phyloP scores from a whole-genome alignment of 2,888 invertebrate genomes.

The Holacanthella duospinosa region DNA sequence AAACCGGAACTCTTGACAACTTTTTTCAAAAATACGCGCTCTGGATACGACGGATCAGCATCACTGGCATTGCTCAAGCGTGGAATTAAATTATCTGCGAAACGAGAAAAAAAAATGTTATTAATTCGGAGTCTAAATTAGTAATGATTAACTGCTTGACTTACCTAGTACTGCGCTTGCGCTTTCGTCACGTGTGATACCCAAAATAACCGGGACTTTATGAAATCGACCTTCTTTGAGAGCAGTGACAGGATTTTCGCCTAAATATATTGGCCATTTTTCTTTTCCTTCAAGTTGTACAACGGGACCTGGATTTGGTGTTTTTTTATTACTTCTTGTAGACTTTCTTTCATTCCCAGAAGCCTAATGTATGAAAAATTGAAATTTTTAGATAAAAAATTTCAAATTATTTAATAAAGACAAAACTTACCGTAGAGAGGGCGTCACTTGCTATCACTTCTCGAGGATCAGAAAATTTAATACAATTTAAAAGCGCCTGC shows the following conservation, averaged over 20 bases:
- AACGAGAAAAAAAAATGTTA: too few species aligned
- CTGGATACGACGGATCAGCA: constrained; percentile 22
- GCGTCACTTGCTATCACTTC: constrained; percentile 28
- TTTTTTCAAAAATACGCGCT: constrained; percentile 29
- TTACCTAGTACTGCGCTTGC: constrained; percentile 29
- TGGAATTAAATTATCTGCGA: constrained; percentile 23
- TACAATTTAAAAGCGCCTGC: constrained; percentile 24
- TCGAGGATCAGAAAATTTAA: constrained; percentile 22
- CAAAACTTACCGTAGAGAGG: constrained; percentile 13
- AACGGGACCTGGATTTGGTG: constrained; percentile 32
- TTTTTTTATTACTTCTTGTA: constrained; percentile 27
- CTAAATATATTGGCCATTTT: constrained; percentile 24
- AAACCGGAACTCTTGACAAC: constrained; percentile 25
- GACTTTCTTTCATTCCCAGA: constrained; percentile 19
- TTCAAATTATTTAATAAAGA: background rate
- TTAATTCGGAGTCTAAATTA: background rate
- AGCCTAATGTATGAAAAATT: background rate
- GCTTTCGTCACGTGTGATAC: constrained; percentile 26
- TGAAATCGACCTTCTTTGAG: constrained; percentile 25
- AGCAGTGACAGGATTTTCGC: constrained; percentile 21
- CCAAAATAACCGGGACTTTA: constrained; percentile 25
- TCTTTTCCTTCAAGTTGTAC: constrained; percentile 19
- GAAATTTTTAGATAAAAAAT: background rate
- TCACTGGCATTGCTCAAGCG: constrained; percentile 20
- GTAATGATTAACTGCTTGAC: background rate